Evolutionary conservation across 2,797 vertebrate genomes (phyloP).

Genomic region (Chromobotia macracanthus): DNA sequence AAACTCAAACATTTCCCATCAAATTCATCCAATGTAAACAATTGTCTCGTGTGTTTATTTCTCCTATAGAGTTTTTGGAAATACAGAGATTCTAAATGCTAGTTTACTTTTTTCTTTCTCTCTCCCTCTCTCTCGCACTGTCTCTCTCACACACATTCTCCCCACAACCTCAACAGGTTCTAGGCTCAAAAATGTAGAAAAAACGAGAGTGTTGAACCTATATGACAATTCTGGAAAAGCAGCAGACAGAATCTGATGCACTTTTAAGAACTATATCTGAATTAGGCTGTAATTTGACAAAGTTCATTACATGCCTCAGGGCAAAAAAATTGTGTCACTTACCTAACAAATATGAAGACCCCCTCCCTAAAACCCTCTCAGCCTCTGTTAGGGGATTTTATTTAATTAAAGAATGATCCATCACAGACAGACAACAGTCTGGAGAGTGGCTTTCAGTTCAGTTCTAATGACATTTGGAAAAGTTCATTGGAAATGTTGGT

Average conservation of each 20-base stretch:
- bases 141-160: neutral
- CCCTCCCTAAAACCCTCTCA: neutral
- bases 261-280: neutral
- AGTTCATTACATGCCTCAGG: conserved; percentile 13
- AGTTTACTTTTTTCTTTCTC: neutral
- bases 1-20: neutral
- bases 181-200: neutral
- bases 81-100: neutral
- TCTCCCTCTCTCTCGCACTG: neutral
- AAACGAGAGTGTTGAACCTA: too few species aligned
- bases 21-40: neutral
- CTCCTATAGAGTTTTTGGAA: neutral
- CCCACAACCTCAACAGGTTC: too few species aligned
- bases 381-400: neutral
- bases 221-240: too few species aligned
- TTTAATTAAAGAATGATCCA: conserved; percentile 31
- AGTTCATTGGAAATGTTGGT: neutral
- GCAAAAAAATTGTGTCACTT: conserved; percentile 30
- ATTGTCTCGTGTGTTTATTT: neutral
- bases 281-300: conserved; percentile 15
- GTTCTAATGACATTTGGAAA: conserved; percentile 15
- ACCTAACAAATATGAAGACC: conserved; percentile 5
- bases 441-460: conserved; percentile 5
- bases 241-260: neutral
- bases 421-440: conserved; percentile 1